Evolutionary conservation across 2,797 vertebrate genomes (phyloP).

Genomic region (Sardinella longiceps): DNA sequence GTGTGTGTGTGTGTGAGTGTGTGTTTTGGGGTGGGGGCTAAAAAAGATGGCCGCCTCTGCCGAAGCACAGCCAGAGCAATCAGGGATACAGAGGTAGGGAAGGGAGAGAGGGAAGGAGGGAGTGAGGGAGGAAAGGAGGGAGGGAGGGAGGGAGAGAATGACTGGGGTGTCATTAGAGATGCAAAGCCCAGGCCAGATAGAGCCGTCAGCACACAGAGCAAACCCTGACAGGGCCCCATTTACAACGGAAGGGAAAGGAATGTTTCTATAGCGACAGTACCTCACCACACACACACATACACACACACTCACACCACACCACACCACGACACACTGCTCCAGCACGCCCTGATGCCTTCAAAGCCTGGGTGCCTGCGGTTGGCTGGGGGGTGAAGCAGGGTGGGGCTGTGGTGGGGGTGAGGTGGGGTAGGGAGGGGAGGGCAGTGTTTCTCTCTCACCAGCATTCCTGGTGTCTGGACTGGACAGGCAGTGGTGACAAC

Average conservation of each 20-base stretch:
- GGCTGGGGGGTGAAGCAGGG: too few species aligned
- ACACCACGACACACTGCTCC: not conserved
- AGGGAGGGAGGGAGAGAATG: not conserved
- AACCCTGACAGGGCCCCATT: constrained; percentile 2
- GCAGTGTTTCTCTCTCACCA: not conserved
- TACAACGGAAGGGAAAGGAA: constrained; percentile 5
- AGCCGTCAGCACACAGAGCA: not conserved
- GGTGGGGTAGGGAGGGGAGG: too few species aligned
- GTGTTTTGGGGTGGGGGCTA: not conserved
- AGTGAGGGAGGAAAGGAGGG: not conserved
- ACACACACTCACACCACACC: too few species aligned
- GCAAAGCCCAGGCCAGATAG: constrained; percentile 29
- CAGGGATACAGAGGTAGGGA: not conserved
- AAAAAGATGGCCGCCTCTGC: not conserved
- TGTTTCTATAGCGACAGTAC: constrained; percentile 11
- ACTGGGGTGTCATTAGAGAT: constrained; percentile 5
- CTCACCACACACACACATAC: not conserved
- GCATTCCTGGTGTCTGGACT: not conserved
- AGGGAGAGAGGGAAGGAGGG: not conserved
- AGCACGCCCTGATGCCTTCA: not conserved
- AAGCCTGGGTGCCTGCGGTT: not conserved
- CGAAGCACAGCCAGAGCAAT: not conserved
- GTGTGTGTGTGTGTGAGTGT: too few species aligned
- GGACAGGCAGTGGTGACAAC: not conserved
- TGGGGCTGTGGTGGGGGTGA: not conserved